Conservation (phyloP, 2,888 invertebrate species). For the Muschampia plurimacula region DNA sequence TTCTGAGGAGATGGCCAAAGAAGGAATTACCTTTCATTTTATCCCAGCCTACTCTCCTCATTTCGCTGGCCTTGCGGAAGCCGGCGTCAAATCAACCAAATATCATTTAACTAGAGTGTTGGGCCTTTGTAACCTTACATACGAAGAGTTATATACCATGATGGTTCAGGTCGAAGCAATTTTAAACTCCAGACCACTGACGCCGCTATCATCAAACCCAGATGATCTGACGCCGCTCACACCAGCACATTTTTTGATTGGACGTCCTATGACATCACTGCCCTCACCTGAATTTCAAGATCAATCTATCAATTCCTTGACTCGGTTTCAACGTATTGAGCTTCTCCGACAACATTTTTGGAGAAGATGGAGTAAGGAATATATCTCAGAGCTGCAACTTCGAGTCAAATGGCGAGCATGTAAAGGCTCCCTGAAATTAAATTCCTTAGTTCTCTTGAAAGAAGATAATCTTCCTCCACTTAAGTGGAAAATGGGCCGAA, state of each 20-base stretch:
- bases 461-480: not conserved
- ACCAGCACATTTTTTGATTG: conserved; percentile 4
- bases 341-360: conserved; percentile 1
- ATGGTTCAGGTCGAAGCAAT: conserved; percentile 7
- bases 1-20: not conserved
- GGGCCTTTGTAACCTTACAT: conserved; percentile 1
- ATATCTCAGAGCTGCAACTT: not conserved
- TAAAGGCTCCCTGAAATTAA: not conserved
- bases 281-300: not conserved
- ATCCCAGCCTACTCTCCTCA: conserved; percentile 1
- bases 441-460: not conserved
- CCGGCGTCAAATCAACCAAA: not conserved
- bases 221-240: not conserved
- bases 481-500: conserved; percentile 2
- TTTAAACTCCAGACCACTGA: conserved; percentile 4
- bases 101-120: conserved; percentile 9
- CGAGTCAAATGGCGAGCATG: not conserved
- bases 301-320: not conserved
- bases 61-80: conserved; percentile 1
- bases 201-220: not conserved
- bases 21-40: not conserved
- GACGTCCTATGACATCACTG: conserved; percentile 1
- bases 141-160: not conserved
- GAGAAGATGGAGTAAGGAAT: not conserved
- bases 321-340: not conserved